phyloP scores from a whole-genome alignment of 2,888 invertebrate genomes.

The Agrotis ipsilon region DNA sequence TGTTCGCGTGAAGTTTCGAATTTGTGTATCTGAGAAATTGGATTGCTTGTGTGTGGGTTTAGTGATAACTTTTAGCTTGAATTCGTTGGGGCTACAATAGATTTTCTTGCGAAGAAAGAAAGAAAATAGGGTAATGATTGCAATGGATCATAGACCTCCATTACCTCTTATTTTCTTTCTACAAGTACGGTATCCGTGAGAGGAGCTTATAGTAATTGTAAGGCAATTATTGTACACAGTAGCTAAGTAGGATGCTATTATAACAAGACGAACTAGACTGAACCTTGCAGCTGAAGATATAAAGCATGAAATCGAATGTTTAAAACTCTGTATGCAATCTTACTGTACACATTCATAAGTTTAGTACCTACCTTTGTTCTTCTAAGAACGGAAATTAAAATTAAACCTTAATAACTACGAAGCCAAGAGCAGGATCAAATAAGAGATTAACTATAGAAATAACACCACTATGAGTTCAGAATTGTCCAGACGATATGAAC shows the following conservation, averaged over 20 bases:
- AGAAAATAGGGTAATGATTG: slow-evolving; percentile 19
- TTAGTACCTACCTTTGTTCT: not conserved
- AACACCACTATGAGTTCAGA: not conserved
- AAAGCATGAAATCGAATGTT: not conserved
- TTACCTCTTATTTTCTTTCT: not conserved
- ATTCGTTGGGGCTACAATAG: slow-evolving; percentile 11
- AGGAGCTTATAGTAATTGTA: not conserved
- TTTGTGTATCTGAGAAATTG: slow-evolving; percentile 45
- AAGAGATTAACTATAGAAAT: not conserved
- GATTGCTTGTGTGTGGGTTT: slow-evolving; percentile 23
- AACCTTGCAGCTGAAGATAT: not conserved
- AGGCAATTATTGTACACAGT: slow-evolving; percentile 8
- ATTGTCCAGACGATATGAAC: not conserved
- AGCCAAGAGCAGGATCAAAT: not conserved
- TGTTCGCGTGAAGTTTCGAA: slow-evolving; percentile 47
- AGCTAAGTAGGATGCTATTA: not conserved
- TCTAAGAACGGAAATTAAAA: not conserved
- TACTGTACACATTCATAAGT: not conserved
- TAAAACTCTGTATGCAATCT: not conserved
- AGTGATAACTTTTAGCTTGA: slow-evolving; percentile 28
- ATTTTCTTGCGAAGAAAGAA: not conserved
- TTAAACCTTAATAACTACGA: not conserved
- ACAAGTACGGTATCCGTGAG: not conserved
- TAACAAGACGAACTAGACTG: not conserved
- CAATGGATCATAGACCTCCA: not conserved